Evolutionary conservation across 2,888 invertebrate species (phyloP).

Genomic region (Lycocerus yunnanus): DNA sequence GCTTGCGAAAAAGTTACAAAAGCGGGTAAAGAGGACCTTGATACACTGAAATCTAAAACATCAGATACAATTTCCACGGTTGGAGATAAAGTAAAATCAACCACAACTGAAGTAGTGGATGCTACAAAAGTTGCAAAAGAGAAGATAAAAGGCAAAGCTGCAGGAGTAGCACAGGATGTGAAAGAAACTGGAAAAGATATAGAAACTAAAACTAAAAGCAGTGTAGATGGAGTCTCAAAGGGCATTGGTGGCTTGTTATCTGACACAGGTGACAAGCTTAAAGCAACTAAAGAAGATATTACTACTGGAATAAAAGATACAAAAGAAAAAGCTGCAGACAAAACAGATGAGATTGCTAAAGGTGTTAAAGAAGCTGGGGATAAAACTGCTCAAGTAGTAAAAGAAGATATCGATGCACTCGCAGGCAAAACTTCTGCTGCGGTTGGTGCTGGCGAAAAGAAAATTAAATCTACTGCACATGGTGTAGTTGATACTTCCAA

Average conservation of each 20-base stretch:
- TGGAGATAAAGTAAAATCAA: conserved; percentile 25
- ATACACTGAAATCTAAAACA: conserved; percentile 12
- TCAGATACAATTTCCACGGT: conserved; percentile 27
- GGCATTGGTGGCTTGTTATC: neutral
- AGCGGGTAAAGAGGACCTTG: conserved; percentile 16
- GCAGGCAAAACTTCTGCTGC: conserved; percentile 2
- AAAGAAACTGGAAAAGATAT: conserved; percentile 30
- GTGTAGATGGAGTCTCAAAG: neutral
- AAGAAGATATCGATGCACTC: neutral
- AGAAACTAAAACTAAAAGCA: neutral
- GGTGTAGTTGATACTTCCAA: conserved; percentile 24
- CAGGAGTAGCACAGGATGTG: conserved; percentile 31
- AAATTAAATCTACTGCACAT: neutral
- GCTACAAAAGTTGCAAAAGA: conserved; percentile 27
- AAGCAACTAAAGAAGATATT: neutral
- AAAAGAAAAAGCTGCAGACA: neutral
- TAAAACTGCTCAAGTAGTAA: neutral
- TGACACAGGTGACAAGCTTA: neutral
- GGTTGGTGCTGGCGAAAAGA: neutral
- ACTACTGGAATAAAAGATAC: neutral
- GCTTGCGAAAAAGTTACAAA: conserved; percentile 20
- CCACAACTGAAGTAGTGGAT: conserved; percentile 18
- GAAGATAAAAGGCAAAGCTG: conserved; percentile 35
- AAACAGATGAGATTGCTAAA: neutral
- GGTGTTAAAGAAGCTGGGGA: neutral